Conservation (phyloP, 2,113 vertebrate genomes). For the Phalacrocorax aristotelis region DNA sequence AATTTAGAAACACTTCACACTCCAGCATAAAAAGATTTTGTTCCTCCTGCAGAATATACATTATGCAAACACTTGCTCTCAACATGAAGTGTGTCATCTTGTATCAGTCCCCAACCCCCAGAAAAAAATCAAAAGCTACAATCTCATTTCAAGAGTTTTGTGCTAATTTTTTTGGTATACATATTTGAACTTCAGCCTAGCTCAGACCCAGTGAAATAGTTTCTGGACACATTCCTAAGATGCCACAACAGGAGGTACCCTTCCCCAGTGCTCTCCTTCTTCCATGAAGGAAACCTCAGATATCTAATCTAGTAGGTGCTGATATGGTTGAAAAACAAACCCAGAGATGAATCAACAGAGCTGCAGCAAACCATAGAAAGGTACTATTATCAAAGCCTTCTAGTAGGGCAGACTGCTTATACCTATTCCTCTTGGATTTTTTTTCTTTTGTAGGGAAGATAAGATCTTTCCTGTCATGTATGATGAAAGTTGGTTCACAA, state of each 20-base stretch:
- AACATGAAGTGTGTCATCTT: not conserved
- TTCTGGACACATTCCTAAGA: not conserved
- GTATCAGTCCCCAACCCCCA: not conserved
- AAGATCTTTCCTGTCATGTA: not conserved
- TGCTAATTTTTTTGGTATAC: not conserved
- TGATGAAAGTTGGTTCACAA: not conserved
- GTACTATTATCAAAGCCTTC: not conserved
- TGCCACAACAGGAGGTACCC: not conserved
- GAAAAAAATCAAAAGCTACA: not conserved
- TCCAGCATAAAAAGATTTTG: not conserved
- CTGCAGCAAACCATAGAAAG: not conserved
- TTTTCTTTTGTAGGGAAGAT: not conserved
- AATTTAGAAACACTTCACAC: not conserved
- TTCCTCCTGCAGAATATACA: not conserved
- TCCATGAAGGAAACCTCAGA: not conserved
- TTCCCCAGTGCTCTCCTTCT: not conserved
- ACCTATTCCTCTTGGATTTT: not conserved
- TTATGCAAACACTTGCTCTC: not conserved
- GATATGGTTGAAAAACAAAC: not conserved
- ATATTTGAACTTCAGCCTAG: not conserved
- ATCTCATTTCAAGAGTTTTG: not conserved
- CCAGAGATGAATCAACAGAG: not conserved
- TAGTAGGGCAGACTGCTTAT: not conserved
- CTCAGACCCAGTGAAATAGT: not conserved
- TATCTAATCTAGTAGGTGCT: not conserved